These are phyloP conservation scores for Petrophora chlorosata DNA, from an alignment of 2,888 invertebrate genomes.

Conservation along the genomic window DNA sequence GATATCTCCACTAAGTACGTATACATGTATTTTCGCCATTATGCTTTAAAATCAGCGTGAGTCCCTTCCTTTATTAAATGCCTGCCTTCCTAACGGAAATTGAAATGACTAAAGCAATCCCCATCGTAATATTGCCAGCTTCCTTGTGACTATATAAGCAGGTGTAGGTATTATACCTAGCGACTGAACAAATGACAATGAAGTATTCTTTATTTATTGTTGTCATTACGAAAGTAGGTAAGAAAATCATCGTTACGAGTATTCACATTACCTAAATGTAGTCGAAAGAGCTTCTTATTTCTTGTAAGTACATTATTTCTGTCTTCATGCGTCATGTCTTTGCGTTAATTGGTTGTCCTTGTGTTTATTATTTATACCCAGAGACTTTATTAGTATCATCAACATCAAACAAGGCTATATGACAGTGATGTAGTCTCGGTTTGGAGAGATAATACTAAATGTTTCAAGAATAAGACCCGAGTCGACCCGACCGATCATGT, in stretches of 20 bases:
- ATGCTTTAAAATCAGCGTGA: constrained; percentile 41
- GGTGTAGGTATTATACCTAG: constrained; percentile 15
- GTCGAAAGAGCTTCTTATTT: not conserved
- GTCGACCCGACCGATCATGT: no score
- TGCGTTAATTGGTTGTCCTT: not conserved
- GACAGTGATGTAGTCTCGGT: no score
- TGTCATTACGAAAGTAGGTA: constrained; percentile 7
- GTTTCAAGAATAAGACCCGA: no score
- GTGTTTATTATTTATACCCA: not conserved
- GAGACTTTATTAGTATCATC: not conserved
- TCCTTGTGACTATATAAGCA: constrained; percentile 36
- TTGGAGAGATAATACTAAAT: no score
- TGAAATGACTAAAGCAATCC: constrained; percentile 55
- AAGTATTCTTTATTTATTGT: constrained; percentile 15
- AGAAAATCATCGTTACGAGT: no score
- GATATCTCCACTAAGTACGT: constrained; percentile 14
- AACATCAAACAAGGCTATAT: no score
- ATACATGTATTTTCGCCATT: constrained; percentile 32
- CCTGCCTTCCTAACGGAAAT: constrained; percentile 53
- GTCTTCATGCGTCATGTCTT: not conserved
- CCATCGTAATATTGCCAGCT: constrained; percentile 50
- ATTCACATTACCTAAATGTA: not conserved
- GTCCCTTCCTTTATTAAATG: constrained; percentile 56
- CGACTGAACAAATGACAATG: constrained; percentile 8
- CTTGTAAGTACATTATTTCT: not conserved